Percentiles rank a stretch among this genome's conserved stretches.
These are phyloP conservation scores for Eupithecia exiguata DNA, from an alignment of 2,888 invertebrate species.

Conservation along the genomic window DNA sequence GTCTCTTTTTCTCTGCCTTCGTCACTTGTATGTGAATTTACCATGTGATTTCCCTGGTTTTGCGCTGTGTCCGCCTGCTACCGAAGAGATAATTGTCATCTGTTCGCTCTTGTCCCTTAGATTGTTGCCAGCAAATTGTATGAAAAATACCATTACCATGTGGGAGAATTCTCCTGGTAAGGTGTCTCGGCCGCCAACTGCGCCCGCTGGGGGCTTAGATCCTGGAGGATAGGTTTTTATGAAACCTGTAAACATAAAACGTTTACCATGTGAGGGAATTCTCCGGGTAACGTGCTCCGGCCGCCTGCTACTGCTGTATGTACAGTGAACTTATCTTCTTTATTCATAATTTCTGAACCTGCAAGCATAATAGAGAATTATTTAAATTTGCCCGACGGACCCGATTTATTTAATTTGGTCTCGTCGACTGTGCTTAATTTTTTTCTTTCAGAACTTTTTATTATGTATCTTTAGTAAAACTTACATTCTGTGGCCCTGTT, in stretches of 20 bases:
- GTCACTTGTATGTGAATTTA: slow-evolving; percentile 28
- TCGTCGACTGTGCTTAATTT: not conserved
- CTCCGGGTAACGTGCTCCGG: slow-evolving; percentile 9
- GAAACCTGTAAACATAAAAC: slow-evolving; percentile 1
- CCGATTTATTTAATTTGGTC: not conserved
- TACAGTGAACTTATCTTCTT: not conserved
- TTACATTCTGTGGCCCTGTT: slow-evolving; percentile 49
- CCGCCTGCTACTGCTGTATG: slow-evolving; percentile 14
- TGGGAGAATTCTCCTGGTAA: slow-evolving; percentile 12
- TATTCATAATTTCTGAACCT: not conserved
- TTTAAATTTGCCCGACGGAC: not conserved
- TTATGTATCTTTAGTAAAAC: slow-evolving; percentile 33
- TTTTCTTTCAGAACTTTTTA: not conserved
- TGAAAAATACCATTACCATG: not conserved
- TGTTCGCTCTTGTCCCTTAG: not conserved
- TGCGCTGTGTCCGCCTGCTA: slow-evolving; percentile 51
- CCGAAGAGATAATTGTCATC: not conserved
- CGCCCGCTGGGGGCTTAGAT: not conserved
- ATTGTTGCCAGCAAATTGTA: not conserved
- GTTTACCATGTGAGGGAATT: slow-evolving; percentile 31
- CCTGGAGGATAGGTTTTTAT: not conserved
- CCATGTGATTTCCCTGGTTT: slow-evolving; percentile 57
- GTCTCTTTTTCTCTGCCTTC: not conserved
- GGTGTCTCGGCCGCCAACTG: not conserved
- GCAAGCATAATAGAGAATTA: not conserved